Percentiles rank a stretch among this genome's conserved stretches.
Evolutionary conservation across 1,140 invertebrate species (phyloP).

Genomic region (Limonius californicus): DNA sequence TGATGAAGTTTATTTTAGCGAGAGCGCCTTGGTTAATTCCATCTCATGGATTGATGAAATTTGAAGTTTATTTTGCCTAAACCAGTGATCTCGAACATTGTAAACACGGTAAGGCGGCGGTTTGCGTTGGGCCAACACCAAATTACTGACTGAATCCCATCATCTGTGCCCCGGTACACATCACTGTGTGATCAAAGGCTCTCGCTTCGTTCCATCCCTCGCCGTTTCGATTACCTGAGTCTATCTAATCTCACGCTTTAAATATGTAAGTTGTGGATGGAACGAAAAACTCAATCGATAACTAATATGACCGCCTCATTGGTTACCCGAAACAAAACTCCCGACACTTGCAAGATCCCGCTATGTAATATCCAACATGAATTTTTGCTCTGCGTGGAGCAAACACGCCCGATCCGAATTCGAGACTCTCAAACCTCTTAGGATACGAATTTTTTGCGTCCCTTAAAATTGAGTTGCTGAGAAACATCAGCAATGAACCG

Average conservation of each 20-base stretch:
- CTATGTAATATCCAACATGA: neutral
- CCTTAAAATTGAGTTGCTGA: slow-evolving; percentile 14
- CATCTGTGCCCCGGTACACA: slow-evolving; percentile 36
- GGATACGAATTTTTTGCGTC: slow-evolving; percentile 16
- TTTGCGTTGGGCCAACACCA: slow-evolving; percentile 37
- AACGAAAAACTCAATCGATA: slow-evolving; percentile 28
- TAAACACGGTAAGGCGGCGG: slow-evolving; percentile 39
- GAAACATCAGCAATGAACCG: slow-evolving; percentile 29
- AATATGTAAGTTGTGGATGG: slow-evolving; percentile 25
- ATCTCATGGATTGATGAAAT: slow-evolving; percentile 18
- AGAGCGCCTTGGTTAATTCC: neutral
- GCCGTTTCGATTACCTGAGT: slow-evolving; percentile 34
- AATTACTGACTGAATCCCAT: slow-evolving; percentile 43
- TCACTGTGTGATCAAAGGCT: slow-evolving; percentile 35
- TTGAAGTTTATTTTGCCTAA: slow-evolving; percentile 40
- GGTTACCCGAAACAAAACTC: slow-evolving; percentile 1
- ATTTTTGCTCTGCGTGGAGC: neutral
- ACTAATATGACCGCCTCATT: slow-evolving; percentile 21
- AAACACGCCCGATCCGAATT: slow-evolving; percentile 1
- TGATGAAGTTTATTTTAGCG: neutral
- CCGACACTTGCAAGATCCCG: no score
- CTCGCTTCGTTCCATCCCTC: slow-evolving; percentile 22
- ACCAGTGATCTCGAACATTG: slow-evolving; percentile 43
- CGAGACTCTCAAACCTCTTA: neutral
- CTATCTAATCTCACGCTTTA: slow-evolving; percentile 32